phyloP scores from a whole-genome alignment of 2,888 invertebrate genomes.

The Erynnis tages region DNA sequence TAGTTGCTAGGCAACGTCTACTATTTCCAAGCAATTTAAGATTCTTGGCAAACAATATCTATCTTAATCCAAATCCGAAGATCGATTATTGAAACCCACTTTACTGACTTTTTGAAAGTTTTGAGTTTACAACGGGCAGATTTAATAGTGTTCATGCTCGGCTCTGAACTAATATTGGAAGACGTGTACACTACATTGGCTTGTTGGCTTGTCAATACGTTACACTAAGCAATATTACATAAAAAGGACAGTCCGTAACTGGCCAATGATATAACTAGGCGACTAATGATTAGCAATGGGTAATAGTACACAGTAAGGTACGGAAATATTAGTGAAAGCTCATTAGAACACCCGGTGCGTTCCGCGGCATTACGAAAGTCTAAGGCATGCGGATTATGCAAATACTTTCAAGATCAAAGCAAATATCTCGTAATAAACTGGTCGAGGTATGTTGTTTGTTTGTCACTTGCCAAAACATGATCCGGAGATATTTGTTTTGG shows the following conservation, averaged over 20 bases:
- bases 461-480: constrained; percentile 14
- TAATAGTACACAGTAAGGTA: constrained; percentile 5
- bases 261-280: constrained; percentile 10
- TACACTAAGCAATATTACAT: too few relatives aligned
- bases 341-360: constrained; percentile 31
- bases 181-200: too few relatives aligned
- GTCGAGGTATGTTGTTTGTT: constrained; percentile 19
- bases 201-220: too few relatives aligned
- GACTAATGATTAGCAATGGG: constrained; percentile 12
- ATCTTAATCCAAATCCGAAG: too few relatives aligned
- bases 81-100: too few relatives aligned
- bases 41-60: too few relatives aligned
- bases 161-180: too few relatives aligned
- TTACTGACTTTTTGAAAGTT: too few relatives aligned
- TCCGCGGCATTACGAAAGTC: constrained; percentile 31
- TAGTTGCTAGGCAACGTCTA: too few relatives aligned
- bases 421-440: constrained; percentile 36
- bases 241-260: constrained; percentile 9
- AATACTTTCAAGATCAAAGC: constrained; percentile 41
- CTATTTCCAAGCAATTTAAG: too few relatives aligned
- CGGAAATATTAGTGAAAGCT: constrained; percentile 25
- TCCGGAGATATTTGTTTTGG: neutral
- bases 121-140: too few relatives aligned
- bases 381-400: constrained; percentile 36
- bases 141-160: too few relatives aligned